Conservation (phyloP, 2,888 invertebrate genomes). For the Drosophila kambysellisi region DNA sequence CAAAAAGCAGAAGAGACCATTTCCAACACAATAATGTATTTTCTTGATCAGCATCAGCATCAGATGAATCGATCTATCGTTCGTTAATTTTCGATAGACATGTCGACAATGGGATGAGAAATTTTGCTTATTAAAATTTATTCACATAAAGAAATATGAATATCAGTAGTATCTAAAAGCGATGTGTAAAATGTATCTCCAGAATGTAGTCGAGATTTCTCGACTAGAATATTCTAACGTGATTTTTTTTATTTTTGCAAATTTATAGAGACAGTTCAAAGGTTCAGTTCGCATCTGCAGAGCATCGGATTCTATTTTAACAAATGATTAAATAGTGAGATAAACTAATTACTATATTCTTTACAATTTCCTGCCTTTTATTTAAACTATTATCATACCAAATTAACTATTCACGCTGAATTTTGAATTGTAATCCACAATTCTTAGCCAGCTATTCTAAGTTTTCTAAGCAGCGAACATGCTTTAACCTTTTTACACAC, state of each 20-base stretch:
- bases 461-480: conserved; percentile 26
- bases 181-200: not conserved
- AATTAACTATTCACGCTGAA: not conserved
- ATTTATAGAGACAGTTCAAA: not conserved
- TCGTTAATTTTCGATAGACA: not conserved
- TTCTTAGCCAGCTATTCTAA: conserved; percentile 12
- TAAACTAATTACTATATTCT: not conserved
- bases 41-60: not conserved
- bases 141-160: too few species aligned
- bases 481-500: conserved; percentile 53
- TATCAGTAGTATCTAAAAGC: not conserved
- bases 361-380: not conserved
- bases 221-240: not conserved
- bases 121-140: too few species aligned
- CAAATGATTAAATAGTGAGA: not conserved
- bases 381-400: not conserved
- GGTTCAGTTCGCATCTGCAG: not conserved
- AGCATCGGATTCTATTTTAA: not conserved
- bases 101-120: too few species aligned
- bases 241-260: not conserved
- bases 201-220: not conserved
- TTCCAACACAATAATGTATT: not conserved
- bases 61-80: not conserved
- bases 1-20: not conserved
- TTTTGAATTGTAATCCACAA: not conserved